Conservation (phyloP, 2,797 vertebrate genomes). For the Dermochelys coriacea region DNA sequence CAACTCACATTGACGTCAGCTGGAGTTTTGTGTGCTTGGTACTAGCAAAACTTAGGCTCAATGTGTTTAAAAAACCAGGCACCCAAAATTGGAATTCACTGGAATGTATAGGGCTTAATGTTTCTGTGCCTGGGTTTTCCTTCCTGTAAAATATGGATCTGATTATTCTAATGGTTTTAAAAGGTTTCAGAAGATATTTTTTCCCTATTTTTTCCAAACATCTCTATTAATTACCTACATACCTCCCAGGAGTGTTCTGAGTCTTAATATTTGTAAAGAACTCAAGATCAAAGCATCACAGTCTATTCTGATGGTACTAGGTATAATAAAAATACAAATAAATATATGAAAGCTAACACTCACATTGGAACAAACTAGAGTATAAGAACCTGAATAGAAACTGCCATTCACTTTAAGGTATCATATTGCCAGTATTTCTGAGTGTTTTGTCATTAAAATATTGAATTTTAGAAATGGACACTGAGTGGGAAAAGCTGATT, state of each 20-base stretch:
- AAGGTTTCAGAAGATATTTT: neutral
- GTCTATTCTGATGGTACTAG: neutral
- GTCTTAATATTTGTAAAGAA: neutral
- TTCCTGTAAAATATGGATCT: neutral
- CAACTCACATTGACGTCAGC: neutral
- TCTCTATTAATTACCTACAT: neutral
- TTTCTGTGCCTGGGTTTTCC: neutral
- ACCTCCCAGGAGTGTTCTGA: neutral
- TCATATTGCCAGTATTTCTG: neutral
- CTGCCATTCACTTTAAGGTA: neutral
- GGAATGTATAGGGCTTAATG: neutral
- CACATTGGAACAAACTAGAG: neutral
- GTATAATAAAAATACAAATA: neutral
- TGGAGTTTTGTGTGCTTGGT: neutral
- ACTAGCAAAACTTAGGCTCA: neutral
- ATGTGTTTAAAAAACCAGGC: neutral
- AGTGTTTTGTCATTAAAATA: neutral
- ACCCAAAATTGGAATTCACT: neutral
- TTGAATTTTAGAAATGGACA: neutral
- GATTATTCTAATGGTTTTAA: neutral
- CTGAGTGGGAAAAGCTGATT: slow-evolving; percentile 30
- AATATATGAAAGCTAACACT: neutral
- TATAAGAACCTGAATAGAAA: neutral
- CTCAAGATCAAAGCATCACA: neutral
- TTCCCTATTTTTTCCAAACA: neutral